These are phyloP conservation scores for Palythoa heliodiscus DNA, from an alignment of 92 coral and sea anemone species.

Conservation along the genomic window DNA sequence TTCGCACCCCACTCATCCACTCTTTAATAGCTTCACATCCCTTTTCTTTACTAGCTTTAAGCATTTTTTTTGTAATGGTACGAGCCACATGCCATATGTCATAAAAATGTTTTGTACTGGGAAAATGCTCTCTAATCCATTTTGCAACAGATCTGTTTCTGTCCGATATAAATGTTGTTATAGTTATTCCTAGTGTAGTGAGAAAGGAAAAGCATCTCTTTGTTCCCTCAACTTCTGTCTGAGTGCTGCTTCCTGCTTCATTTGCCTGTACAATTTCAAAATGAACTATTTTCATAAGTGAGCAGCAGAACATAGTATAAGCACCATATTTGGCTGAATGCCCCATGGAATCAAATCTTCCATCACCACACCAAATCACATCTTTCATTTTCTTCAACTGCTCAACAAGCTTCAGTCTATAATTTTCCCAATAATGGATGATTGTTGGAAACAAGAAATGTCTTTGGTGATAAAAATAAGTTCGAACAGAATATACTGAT, in stretches of 20 bases:
- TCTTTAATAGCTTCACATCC: constrained; percentile 29
- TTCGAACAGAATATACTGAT: constrained; percentile 42
- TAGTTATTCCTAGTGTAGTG: background rate
- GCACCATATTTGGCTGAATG: constrained; percentile 1
- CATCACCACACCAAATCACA: background rate
- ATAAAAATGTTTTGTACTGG: constrained; percentile 7
- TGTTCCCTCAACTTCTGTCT: constrained; percentile 3
- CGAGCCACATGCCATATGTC: constrained; percentile 54
- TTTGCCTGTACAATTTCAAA: background rate
- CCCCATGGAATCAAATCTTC: background rate
- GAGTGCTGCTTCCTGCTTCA: background rate
- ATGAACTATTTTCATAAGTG: background rate
- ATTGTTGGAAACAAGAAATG: constrained; percentile 56
- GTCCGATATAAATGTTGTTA: background rate
- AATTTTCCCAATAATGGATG: constrained; percentile 54
- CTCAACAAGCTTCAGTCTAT: constrained; percentile 38
- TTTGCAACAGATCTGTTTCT: background rate
- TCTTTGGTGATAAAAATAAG: constrained; percentile 65
- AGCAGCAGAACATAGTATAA: background rate
- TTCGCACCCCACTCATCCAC: constrained; percentile 31
- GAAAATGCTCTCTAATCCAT: background rate
- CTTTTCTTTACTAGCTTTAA: constrained; percentile 39
- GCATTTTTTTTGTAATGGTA: constrained; percentile 29
- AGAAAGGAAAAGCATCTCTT: background rate
- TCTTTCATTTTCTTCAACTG: background rate